Evolutionary conservation across 1,140 invertebrate species (phyloP), one percentile per base, ranked within the genome.

Genomic region (Oppia nitens): DNA sequence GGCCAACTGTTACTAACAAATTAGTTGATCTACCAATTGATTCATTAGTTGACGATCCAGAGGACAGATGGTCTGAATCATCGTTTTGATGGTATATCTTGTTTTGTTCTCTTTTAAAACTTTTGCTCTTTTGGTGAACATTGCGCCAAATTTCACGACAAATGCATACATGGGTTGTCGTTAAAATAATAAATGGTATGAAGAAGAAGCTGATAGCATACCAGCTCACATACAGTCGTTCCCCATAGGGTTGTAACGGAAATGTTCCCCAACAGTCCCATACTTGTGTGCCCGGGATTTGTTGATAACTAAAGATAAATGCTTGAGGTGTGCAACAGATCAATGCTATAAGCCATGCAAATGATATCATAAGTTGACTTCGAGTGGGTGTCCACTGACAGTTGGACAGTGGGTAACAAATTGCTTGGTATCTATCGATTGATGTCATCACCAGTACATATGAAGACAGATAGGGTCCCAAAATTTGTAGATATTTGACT

Each of bases 401-500:
- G 61, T 60, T 66, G 63, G 49, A 61, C 57, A 51, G 64, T 64
- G 65, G 80, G 68, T 77, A 74, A 64, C 80, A 82, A 63, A 83
- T 81, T n/a, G 81, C 80, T 64, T 79, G 77, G 68, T 81, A 81
- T 50, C 80, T 70, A 65, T 82, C 81, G 14, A 82, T 71, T 0
- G 81, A 79, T n/a, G 79, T 82, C 40, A 79, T 79, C 56, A 80
- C 78, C 12, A 83, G 69, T 17, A 82, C 69, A 66, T 82, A 83
- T 2, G 80, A 79, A 63, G 79, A 81, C 49, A 82, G 71, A 68
- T 82, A 83, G 12, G 78, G 75, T 1, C 80, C 80, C 14, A 82
- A 68, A 2, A 74, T 65, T 63, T 84, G 82, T 21, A 75, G 71
- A 66, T 78, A 83, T 69, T 84, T 85, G 14, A 85, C 77, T 20